A percentile compares a stretch with the other conserved stretches of the same genome.
Conservation (phyloP, 2,797 vertebrate species). For the Myotis pilosus region DNA sequence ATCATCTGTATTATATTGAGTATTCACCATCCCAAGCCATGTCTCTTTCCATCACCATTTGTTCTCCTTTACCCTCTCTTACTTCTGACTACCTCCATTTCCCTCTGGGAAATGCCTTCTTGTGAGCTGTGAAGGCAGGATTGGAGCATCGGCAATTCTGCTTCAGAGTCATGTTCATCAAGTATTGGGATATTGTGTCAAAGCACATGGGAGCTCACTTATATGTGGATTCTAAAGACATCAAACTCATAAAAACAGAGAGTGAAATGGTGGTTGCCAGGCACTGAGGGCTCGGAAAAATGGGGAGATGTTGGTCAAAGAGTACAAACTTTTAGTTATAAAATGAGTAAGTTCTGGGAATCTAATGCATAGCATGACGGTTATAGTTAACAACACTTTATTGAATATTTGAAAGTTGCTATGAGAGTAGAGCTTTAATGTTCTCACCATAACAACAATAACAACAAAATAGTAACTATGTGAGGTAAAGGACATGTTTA, state of each 20-base stretch:
- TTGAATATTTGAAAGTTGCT: not conserved
- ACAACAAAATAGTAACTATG: not conserved
- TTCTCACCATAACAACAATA: not conserved
- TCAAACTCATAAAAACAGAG: not conserved
- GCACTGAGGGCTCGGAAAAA: not conserved
- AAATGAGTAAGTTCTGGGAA: not conserved
- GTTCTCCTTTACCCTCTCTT: not conserved
- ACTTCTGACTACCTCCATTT: not conserved
- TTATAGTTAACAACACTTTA: not conserved
- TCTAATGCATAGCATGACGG: not conserved
- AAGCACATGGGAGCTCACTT: not conserved
- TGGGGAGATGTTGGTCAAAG: not conserved
- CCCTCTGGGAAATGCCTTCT: not conserved
- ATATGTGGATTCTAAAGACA: not conserved
- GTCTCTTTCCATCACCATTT: not conserved
- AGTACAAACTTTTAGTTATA: not conserved
- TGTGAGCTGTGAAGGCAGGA: not conserved
- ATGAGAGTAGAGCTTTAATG: not conserved
- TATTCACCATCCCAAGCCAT: not conserved
- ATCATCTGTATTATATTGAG: not conserved
- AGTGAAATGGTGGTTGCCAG: not conserved
- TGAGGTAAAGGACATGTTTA: not conserved
- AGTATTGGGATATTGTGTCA: accelerated
- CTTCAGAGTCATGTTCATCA: not conserved
- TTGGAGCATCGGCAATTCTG: not conserved